Base-by-base conservation (phyloP, 1,140 invertebrate genomes). In the Drosophila parabipectinata region DNA sequence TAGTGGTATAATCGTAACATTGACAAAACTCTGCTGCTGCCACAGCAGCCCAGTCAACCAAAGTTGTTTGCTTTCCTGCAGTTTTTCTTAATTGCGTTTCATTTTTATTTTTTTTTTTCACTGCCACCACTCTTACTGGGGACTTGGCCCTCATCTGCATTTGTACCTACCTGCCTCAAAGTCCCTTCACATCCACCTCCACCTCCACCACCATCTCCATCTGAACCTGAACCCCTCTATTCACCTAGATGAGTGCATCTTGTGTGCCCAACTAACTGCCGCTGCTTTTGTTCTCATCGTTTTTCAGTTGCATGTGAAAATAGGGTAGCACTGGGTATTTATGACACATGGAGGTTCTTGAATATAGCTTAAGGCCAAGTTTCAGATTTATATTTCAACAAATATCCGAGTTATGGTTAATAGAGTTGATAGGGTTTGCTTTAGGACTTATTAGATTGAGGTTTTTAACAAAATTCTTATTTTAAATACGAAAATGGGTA, bases 31-130 rank as follows among this genome's bases (percentile, higher is more conserved):
- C 44, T 28, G 26, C 5, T 6, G 21, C 26, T 28, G 5, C 6
- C 5, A 28, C 26, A 28, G 6, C 21, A 21, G 2, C 21, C 21
- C 2, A 28, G 26, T 28, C 26, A 66, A 30, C 24, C 58, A 10
- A 39, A 48, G 56, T 32, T 24, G 62, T 39, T 47, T 21, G 24
- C 63, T 64, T 24, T 39, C 59, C 59, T 64, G 59, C 63, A 67
- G 59, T 67, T 67, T 37, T 63, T 63, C 63, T 52, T 67, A 67
- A 64, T 63, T 67, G 59, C 59, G 63, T 67, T 66, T 52, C 41
- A 39, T 7, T 30, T 63, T 62, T 51, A 14, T 44, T 14, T 41
- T 15, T 14, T 41, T 15, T 41, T 41, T 28, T 28, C 26, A 28
- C 26, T 28, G 26, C 26, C 26, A 28, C 5, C 26, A 28, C 26